Evolutionary conservation across 2,888 invertebrate genomes (phyloP).

Genomic region (Embidobia sp.): DNA sequence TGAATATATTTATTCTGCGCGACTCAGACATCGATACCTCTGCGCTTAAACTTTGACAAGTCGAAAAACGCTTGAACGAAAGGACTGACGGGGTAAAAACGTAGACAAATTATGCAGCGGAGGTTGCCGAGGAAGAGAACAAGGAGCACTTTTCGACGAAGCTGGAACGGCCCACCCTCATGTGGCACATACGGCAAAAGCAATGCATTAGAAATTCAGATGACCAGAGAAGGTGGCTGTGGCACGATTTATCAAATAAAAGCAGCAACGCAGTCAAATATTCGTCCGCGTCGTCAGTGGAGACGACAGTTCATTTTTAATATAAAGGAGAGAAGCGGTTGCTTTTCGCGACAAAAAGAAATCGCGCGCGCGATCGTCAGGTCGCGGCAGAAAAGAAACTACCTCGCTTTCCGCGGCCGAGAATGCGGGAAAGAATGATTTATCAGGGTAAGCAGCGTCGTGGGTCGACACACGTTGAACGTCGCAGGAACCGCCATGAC

Average conservation of each 20-base stretch:
- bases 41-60: too few species aligned
- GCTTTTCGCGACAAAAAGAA: constrained; percentile 67
- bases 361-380: constrained; percentile 53
- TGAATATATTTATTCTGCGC: too few species aligned
- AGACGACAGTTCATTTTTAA: constrained; percentile 82
- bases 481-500: too few species aligned
- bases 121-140: constrained; percentile 27
- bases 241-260: constrained; percentile 79
- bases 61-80: constrained; percentile 13
- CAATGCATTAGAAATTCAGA: constrained; percentile 81
- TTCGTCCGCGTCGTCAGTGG: constrained; percentile 80
- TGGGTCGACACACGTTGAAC: too few species aligned
- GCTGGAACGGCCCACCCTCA: constrained; percentile 31
- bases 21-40: too few species aligned
- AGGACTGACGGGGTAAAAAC: constrained; percentile 20
- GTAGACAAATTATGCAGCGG: constrained; percentile 57
- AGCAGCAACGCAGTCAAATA: constrained; percentile 79
- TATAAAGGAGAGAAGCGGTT: constrained; percentile 74
- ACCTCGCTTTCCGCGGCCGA: constrained; percentile 37
- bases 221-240: constrained; percentile 78
- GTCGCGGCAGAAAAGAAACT: constrained; percentile 40
- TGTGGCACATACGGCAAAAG: constrained; percentile 69
- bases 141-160: constrained; percentile 41
- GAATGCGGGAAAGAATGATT: constrained; percentile 56
- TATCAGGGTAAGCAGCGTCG: too few species aligned